Percentiles rank a stretch among this genome's conserved stretches.
These are phyloP conservation scores for Odiellus spinosus DNA, from an alignment of 2,888 invertebrate species.

Conservation along the genomic window DNA sequence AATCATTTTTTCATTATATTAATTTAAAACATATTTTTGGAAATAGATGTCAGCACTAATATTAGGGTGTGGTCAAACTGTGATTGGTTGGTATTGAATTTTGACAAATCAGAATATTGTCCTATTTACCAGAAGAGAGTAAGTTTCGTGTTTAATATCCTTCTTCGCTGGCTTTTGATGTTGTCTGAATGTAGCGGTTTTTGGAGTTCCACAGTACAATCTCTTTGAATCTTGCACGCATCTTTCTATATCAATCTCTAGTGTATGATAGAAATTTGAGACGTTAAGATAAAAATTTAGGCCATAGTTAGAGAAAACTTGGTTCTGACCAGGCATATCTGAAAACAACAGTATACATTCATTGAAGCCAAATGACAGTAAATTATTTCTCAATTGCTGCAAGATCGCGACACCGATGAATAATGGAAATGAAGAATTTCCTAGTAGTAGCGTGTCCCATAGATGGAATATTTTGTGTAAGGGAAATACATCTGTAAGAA, in stretches of 20 bases:
- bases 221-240: conserved; percentile 75
- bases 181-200: conserved; percentile 14
- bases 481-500: conserved; percentile 78
- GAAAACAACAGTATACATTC: conserved; percentile 96
- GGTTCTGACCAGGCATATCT: conserved; percentile 59
- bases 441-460: conserved; percentile 90
- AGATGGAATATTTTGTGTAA: conserved; percentile 91
- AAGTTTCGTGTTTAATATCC: no score
- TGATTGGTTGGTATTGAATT: no score
- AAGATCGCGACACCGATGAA: conserved; percentile 88
- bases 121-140: no score
- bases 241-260: conserved; percentile 80
- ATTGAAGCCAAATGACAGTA: conserved; percentile 84
- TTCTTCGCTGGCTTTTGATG: conserved; percentile 8
- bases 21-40: no score
- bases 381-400: conserved; percentile 62
- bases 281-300: conserved; percentile 8
- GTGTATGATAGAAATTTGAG: conserved; percentile 16
- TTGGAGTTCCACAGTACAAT: conserved; percentile 67
- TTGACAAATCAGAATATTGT: no score
- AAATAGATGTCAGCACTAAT: no score
- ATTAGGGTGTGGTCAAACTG: no score
- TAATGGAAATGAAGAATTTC: conserved; percentile 80
- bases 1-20: neutral
- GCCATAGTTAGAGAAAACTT: neutral